Base-by-base conservation (phyloP, 2,113 vertebrate species). In the Phylloscopus trochilus region DNA sequence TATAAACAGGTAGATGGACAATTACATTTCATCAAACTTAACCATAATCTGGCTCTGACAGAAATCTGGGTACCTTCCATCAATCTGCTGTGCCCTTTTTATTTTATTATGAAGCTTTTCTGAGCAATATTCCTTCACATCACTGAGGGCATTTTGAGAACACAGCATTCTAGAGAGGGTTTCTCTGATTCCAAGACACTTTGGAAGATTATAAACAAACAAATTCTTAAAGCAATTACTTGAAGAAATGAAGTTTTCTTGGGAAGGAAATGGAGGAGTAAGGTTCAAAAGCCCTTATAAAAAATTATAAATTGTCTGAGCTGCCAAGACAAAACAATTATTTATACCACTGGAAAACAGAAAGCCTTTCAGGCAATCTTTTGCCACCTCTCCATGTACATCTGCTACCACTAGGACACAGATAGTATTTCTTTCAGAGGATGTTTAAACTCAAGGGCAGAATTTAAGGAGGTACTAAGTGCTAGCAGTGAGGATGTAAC, bases 381-480 rank as follows among this genome's bases (percentile, higher is more conserved):
- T 75, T 89, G 56, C 44, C 77, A 84, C 66, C 18, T 89, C 66
- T 72, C n/a, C 62, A 64, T 2, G 19, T 68, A 60, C n/a, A 68
- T 72, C 72, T 63, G 64, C 46, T 91, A 78, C 56, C 73, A 92
- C 26, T 35, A 37, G 31, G 47, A 93, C 37, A 52, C 24, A 55
- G n/a, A 77, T 0, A 52, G 58, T 66, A 59, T 80, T 26, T 89
- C 60, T 91, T 78, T 64, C 35, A 74, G 52, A 81, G 33, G n/a
- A 83, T 39, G 39, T 55, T 79, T 93, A 74, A 92, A 88, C 33
- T 67, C 56, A 37, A 81, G 69, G 44, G 46, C 56, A 89, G 66
- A 82, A 91, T 91, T 91, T 82, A 91, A 94, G 69, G 58, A 94
- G 31, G 31, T 56, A 68, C 49, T 87, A 87, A 91, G 44, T 37